phyloP scores from a whole-genome alignment of 2,113 vertebrate species.

The Pardalotus punctatus region DNA sequence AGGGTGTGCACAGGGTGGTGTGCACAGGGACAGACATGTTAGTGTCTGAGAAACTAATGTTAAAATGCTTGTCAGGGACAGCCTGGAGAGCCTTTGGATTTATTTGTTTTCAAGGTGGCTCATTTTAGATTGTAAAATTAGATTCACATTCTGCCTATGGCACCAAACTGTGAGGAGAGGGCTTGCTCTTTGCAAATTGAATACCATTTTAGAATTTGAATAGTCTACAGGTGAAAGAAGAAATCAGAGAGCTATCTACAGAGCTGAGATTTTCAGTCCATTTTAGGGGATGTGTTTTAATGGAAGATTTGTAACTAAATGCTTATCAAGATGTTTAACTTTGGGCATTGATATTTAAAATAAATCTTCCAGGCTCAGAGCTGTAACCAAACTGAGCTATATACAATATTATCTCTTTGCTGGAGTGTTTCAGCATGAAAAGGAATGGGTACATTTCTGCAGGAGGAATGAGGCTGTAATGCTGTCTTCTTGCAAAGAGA shows the following conservation, averaged over 20 bases:
- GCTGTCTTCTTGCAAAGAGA: neutral
- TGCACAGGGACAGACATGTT: neutral
- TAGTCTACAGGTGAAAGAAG: neutral
- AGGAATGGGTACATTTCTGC: neutral
- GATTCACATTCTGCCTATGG: neutral
- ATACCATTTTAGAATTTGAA: neutral
- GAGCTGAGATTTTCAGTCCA: neutral
- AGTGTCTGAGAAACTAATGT: neutral
- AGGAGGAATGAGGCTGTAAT: neutral
- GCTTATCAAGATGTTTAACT: constrained; percentile 3
- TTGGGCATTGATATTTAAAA: neutral
- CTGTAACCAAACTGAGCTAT: neutral
- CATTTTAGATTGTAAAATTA: neutral
- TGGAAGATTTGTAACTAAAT: neutral
- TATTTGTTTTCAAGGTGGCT: neutral
- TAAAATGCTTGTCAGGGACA: neutral
- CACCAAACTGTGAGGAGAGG: neutral
- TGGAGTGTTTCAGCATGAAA: neutral
- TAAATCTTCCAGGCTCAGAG: neutral
- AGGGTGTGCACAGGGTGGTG: accelerated
- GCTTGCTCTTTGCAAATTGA: neutral
- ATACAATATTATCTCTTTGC: neutral
- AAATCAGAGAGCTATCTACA: neutral
- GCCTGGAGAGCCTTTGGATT: neutral
- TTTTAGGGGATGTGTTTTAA: neutral